Base-by-base conservation (phyloP, 53 echinoderm and acorn worm species). In the Apostichopus leukothele region DNA sequence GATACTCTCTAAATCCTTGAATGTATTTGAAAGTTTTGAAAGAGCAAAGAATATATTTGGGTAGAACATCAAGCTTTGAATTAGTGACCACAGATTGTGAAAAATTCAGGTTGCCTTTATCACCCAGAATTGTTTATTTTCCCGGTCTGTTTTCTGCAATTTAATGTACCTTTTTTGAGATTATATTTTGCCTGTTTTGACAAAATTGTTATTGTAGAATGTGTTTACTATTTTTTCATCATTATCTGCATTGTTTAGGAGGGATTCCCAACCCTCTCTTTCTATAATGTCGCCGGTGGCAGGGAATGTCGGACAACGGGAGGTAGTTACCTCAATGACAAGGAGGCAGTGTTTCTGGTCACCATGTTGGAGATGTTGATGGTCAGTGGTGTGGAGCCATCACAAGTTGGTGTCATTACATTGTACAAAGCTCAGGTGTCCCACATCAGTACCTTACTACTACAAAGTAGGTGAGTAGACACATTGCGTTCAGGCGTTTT, bases 371-470 rank as follows among this genome's bases (percentile, higher is more conserved):
- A 94, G 51, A 84, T 86, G 8, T 67, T 98, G 87, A 12, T 98
- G 27, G 68, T 87, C 18, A 75, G 85, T 63, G 98, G 93, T 25
- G 89, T 98, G 22, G 89, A 96, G 57, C 92, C 98, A 22, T 75
- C 79, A 10, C 90, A 93, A 51, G 91, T 98, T 67, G 98, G 98
- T 13, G 94, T 98, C 51, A 96, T 98, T 77, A 96, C 98, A 53
- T 89, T 98, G 50, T 98, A 98, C 90, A 98, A 94, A 85, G 95
- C 98, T 50, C 98, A 97, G 91, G 89, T 92, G 19, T 81, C 83
- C 50, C 89, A 85, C 76, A 94, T 97, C 26, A 87, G 25, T 27
- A 76, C 83, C 51, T 67, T 94, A 53, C 89, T 98, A 11, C 94
- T 91, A 60, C 86, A 86, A 55, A 91, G 92, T 75, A 95, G 90